Base-by-base conservation (phyloP, 2,113 vertebrate species). In the Mungos mungo region DNA sequence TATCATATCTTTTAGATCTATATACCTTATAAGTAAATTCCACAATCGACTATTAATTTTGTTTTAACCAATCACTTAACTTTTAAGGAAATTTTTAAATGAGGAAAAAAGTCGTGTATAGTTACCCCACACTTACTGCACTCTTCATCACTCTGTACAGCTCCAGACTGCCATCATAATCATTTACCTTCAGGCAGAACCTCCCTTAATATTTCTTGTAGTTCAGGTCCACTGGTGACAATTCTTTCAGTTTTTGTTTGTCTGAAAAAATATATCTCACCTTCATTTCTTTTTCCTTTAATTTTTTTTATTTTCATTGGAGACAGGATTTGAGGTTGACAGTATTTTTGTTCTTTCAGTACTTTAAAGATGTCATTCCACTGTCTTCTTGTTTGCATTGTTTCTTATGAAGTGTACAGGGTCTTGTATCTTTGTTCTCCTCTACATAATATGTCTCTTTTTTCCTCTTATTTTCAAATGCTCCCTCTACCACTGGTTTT, bases 141-240 rank as follows among this genome's bases (percentile, higher is more conserved):
- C 52, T 82, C 79, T 90, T 92, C 68, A 93, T 84, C 95, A 88
- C 54, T 79, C 80, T 90, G 23, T 35, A 93, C 69, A 87, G 31
- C 86, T 93, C 25, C 29, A 94, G 52, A 35, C 81, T 95, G 84
- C 29, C 16, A 65, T 74, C 21, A 72, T 27, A 29, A 74, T 63
- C 50, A 86, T 65, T 93, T 96, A 84, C 47, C 54, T 96, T 80
- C 79, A 93, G 5, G 33, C 35, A 71, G 35, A 90, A 77, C 29
- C 60, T 68, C 38, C n/a, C 85, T 97, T 96, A 97, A 84, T 85
- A 95, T 95, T 87, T 93, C 41, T 76, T 89, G 23, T 79, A 92
- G 29, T 54, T 96, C 45, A 83, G 16, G 25, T 93, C 41, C 89
- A 5, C 68, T 93, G 50, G 35, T 92, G 31, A 93, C 79, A 92